A percentile compares a stretch with the other conserved stretches of the same genome.
Evolutionary conservation across 2,113 vertebrate genomes (phyloP).

Genomic region (Strix uralensis): DNA sequence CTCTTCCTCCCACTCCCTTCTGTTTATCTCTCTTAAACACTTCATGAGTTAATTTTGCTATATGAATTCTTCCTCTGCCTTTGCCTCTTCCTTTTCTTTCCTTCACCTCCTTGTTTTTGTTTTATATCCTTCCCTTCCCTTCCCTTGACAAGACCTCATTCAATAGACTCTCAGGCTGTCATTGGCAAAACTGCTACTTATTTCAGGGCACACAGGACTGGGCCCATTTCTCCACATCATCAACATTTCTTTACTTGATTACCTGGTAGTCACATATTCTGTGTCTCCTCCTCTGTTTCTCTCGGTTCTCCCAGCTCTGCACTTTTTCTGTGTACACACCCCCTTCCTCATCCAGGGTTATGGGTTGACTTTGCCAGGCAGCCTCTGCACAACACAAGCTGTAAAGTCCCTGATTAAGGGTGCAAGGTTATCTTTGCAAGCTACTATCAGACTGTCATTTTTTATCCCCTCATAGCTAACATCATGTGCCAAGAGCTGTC

Average conservation of each 20-base stretch:
- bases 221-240: neutral
- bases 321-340: neutral
- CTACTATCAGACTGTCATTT: neutral
- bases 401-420: neutral
- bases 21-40: neutral
- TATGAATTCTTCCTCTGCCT: neutral
- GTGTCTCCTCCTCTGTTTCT: neutral
- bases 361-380: neutral
- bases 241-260: neutral
- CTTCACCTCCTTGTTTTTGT: neutral
- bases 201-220: neutral
- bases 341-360: neutral
- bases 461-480: neutral
- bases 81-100: neutral
- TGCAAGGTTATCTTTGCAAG: neutral
- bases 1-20: neutral
- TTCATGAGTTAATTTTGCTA: neutral
- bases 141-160: neutral
- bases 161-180: neutral
- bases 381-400: neutral
- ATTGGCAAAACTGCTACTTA: neutral
- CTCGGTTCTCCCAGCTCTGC: neutral
- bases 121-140: neutral
- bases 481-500: neutral
- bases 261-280: neutral